Percentiles rank a stretch among this genome's conserved stretches.
These are phyloP conservation scores for Dromaius novaehollandiae DNA, from an alignment of 2,113 vertebrate genomes.

Conservation along the genomic window DNA sequence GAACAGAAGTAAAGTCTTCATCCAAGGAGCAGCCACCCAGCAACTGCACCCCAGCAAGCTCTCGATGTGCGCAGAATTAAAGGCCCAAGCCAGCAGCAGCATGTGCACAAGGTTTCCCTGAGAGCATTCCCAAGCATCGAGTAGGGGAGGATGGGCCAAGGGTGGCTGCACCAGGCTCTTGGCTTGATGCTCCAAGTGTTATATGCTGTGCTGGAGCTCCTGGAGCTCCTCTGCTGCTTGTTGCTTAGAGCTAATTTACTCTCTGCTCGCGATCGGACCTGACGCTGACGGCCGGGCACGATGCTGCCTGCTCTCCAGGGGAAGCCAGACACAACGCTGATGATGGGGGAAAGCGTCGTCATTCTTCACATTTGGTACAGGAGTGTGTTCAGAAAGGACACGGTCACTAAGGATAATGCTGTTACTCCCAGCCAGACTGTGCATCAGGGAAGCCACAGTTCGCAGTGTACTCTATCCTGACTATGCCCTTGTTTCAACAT, in stretches of 20 bases:
- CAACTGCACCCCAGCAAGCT: too few species aligned
- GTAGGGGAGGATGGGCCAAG: neutral
- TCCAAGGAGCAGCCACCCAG: too few species aligned
- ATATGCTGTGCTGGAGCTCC: neutral
- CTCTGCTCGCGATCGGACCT: neutral
- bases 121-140: neutral
- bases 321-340: neutral
- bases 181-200: neutral
- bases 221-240: neutral
- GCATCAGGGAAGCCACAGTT: neutral
- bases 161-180: neutral
- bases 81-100: too few species aligned
- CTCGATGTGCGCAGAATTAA: too few species aligned
- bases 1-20: too few species aligned
- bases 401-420: neutral
- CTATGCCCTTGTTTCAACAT: neutral
- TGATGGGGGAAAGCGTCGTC: neutral
- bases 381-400: neutral
- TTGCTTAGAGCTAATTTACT: neutral
- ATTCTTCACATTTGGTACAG: neutral
- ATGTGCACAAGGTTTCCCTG: neutral
- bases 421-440: neutral
- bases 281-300: neutral
- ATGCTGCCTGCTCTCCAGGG: neutral
- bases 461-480: neutral